These are phyloP conservation scores for Apteryx mantelli DNA, from an alignment of 2,113 vertebrate species.

Conservation along the genomic window DNA sequence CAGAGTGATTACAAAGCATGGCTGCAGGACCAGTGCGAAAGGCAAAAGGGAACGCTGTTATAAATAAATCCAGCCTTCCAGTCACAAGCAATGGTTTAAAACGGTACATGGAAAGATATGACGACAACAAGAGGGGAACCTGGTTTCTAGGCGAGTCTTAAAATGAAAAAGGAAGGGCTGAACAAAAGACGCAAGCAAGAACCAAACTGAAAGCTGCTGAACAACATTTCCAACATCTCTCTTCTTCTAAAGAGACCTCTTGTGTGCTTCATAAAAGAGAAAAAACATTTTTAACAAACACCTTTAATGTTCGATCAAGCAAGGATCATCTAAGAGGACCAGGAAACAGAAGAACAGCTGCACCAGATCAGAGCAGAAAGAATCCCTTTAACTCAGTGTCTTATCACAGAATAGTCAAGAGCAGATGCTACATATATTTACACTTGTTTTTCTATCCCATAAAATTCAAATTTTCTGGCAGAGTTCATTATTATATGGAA, in stretches of 20 bases:
- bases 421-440: neutral
- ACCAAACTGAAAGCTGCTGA: neutral
- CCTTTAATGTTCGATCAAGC: constrained; percentile 36
- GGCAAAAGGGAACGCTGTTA: neutral
- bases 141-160: neutral
- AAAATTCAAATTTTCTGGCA: neutral
- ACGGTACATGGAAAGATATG: rapidly evolving
- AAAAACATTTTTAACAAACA: neutral
- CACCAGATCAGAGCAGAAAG: neutral
- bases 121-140: neutral
- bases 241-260: neutral
- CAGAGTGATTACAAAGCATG: neutral
- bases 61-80: neutral
- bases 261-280: neutral
- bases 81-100: neutral
- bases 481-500: neutral
- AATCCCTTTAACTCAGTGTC: neutral
- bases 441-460: neutral
- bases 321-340: neutral
- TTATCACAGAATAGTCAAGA: neutral
- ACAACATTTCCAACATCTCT: neutral
- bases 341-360: neutral
- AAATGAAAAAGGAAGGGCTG: neutral
- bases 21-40: neutral
- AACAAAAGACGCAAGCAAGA: neutral